Evolutionary conservation across 2,797 vertebrate species (phyloP).

Genomic region (Rallus crepitans): DNA sequence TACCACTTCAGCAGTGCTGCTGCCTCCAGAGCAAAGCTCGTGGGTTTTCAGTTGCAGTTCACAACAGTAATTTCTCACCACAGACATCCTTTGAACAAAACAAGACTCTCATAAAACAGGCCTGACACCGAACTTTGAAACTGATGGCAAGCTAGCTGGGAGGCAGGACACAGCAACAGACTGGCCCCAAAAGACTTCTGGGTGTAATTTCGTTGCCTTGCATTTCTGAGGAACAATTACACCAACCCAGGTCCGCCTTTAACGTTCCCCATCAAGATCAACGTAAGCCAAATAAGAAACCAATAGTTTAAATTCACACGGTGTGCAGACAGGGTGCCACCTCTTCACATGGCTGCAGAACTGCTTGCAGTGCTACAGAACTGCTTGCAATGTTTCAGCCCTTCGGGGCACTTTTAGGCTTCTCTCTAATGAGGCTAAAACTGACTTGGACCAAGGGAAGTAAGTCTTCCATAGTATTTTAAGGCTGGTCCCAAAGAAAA

Average conservation of each 20-base stretch:
- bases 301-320: neutral
- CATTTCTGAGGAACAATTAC: neutral
- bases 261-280: neutral
- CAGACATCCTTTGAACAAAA: slow-evolving; percentile 15
- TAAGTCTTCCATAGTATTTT: neutral
- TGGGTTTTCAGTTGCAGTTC: neutral
- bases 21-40: neutral
- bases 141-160: neutral
- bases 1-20: neutral
- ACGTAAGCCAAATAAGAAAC: neutral
- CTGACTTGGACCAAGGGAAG: neutral
- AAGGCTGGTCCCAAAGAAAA: neutral
- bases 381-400: neutral
- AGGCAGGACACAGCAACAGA: neutral
- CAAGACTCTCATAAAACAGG: neutral
- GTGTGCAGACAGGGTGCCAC: accelerated
- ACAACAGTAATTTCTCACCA: neutral
- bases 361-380: neutral
- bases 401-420: neutral
- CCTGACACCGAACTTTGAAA: neutral
- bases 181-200: accelerated
- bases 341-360: neutral
- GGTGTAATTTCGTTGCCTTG: neutral
- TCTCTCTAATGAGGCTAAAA: neutral
- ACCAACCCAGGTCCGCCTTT: neutral